Conservation (phyloP, 2,888 invertebrate species). For the Cacoxenus indagator region DNA sequence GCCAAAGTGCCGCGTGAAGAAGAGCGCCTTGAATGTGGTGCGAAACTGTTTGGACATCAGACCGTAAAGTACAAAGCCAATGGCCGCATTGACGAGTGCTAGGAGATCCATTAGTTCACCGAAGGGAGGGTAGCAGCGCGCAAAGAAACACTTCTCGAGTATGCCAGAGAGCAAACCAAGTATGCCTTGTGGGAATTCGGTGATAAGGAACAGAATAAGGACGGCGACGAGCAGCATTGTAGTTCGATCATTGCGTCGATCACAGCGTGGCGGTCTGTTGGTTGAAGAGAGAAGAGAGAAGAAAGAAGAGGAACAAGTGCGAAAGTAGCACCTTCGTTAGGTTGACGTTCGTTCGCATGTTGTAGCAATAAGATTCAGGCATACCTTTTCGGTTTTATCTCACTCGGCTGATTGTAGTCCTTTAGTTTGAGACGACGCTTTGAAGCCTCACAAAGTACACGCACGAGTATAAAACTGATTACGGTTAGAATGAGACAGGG, state of each 20-base stretch:
- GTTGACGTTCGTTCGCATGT: neutral
- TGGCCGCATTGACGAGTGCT: conserved; percentile 90
- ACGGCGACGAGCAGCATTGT: conserved; percentile 92
- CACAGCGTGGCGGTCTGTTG: conserved; percentile 73
- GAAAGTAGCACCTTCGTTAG: neutral
- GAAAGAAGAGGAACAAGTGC: neutral
- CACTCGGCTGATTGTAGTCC: conserved; percentile 74
- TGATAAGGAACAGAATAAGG: conserved; percentile 85
- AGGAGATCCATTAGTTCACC: conserved; percentile 92
- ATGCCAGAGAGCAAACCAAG: conserved; percentile 81
- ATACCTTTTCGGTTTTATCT: conserved; percentile 47
- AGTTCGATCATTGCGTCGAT: conserved; percentile 86
- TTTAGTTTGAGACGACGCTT: conserved; percentile 80
- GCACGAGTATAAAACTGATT: conserved; percentile 76
- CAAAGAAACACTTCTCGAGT: conserved; percentile 80
- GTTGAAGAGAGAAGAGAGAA: conserved; percentile 7
- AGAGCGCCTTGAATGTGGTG: conserved; percentile 78
- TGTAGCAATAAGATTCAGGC: neutral
- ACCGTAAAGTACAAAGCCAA: conserved; percentile 94
- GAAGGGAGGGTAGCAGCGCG: conserved; percentile 83
- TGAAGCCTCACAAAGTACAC: conserved; percentile 82
- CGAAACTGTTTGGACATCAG: conserved; percentile 95
- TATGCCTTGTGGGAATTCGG: conserved; percentile 89
- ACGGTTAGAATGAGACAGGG: conserved; percentile 81
- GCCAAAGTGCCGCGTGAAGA: conserved; percentile 79